phyloP scores from a whole-genome alignment of 1,140 invertebrate genomes.

The Euglossa dilemma region DNA sequence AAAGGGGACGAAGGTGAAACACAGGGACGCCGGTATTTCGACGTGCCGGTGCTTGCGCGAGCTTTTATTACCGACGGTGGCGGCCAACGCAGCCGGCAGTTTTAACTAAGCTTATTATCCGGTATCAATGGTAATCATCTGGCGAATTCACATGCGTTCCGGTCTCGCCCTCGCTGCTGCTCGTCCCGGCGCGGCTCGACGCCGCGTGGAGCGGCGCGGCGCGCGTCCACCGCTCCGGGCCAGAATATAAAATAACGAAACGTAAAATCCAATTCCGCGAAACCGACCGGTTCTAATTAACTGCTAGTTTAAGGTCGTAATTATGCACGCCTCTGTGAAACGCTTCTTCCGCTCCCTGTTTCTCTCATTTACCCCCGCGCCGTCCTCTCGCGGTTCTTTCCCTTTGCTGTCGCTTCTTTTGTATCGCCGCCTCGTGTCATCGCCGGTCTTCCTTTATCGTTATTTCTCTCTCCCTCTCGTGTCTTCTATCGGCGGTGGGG shows the following conservation, averaged over 20 bases:
- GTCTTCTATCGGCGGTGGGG: no score
- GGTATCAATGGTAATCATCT: conserved; percentile 78
- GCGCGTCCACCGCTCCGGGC: conserved; percentile 16
- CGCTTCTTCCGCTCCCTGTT: background rate
- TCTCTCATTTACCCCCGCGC: background rate
- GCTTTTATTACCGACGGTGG: conserved; percentile 18
- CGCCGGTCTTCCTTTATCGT: background rate
- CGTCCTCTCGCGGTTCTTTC: background rate
- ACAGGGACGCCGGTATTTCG: conserved; percentile 34
- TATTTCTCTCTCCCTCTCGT: no score
- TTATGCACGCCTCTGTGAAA: background rate
- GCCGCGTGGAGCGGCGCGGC: background rate
- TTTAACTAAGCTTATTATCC: conserved; percentile 75
- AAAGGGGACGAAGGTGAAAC: conserved; percentile 29
- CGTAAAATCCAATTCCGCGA: conserved; percentile 64
- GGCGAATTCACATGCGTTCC: conserved; percentile 72
- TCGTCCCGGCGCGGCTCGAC: background rate
- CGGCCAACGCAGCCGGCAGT: conserved; percentile 51
- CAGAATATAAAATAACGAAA: conserved; percentile 65
- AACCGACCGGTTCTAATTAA: conserved; percentile 60
- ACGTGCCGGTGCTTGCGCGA: conserved; percentile 15
- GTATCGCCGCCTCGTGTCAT: background rate
- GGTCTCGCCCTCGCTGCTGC: background rate
- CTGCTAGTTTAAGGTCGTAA: conserved; percentile 46
- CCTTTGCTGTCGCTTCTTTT: background rate